phyloP scores from a whole-genome alignment of 2,888 invertebrate species.

The Cyclophora albipunctata region DNA sequence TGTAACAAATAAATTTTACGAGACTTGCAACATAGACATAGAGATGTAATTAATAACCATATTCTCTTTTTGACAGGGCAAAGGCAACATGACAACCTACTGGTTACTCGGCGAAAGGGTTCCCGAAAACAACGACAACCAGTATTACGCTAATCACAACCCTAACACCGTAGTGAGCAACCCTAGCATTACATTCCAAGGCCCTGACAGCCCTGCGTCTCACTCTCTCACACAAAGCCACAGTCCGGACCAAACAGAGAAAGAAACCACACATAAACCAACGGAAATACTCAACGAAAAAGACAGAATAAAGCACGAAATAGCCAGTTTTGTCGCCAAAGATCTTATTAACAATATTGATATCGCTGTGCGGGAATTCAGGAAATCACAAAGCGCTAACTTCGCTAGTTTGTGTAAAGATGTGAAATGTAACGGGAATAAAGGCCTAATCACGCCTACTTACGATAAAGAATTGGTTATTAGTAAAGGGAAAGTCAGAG shows the following conservation, averaged over 20 bases:
- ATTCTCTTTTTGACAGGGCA: constrained; percentile 77
- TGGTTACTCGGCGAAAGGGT: constrained; percentile 87
- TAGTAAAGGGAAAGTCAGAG: constrained; percentile 66
- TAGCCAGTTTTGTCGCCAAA: constrained; percentile 64
- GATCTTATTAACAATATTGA: constrained; percentile 66
- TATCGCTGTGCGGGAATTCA: constrained; percentile 56
- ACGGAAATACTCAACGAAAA: constrained; percentile 53
- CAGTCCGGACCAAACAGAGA: constrained; percentile 47
- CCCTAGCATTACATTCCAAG: constrained; percentile 67
- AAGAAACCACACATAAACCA: constrained; percentile 41
- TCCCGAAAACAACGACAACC: constrained; percentile 25
- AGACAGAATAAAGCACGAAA: constrained; percentile 64
- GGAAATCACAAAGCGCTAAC: constrained; percentile 57
- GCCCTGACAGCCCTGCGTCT: constrained; percentile 65
- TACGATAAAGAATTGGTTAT: constrained; percentile 65
- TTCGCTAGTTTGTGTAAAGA: constrained; percentile 29
- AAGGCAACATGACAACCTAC: constrained; percentile 91
- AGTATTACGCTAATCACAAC: constrained; percentile 29
- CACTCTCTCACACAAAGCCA: constrained; percentile 57
- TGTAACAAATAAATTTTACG: too few relatives aligned
- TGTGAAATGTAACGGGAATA: constrained; percentile 45
- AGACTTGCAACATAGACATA: too few relatives aligned
- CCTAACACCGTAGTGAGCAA: constrained; percentile 39
- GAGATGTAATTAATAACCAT: too few relatives aligned
- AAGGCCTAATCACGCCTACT: constrained; percentile 54